Evolutionary conservation across 1,140 invertebrate species (phyloP).

Genomic region (Brachionus rotundiformis): DNA sequence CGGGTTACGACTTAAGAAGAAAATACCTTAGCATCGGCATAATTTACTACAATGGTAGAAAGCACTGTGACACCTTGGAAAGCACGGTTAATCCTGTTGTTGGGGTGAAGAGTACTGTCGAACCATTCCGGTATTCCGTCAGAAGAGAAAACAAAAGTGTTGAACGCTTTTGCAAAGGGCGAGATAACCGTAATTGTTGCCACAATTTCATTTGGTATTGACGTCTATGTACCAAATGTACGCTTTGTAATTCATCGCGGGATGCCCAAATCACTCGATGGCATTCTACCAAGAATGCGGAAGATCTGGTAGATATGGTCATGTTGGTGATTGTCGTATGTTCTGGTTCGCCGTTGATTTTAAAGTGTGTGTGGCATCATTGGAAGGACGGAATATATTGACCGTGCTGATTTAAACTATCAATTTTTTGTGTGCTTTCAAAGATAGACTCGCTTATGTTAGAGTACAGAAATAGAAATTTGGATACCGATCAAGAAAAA

Average conservation of each 20-base stretch:
- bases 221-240: constrained; percentile 66
- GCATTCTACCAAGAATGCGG: background rate
- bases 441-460: background rate
- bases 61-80: constrained; percentile 81
- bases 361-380: background rate
- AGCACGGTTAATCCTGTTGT: constrained; percentile 20
- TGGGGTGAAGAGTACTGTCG: constrained; percentile 68
- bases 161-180: constrained; percentile 76
- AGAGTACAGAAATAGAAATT: background rate
- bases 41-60: constrained; percentile 65
- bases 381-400: background rate
- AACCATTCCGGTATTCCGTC: constrained; percentile 88
- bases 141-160: constrained; percentile 71
- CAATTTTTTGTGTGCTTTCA: background rate
- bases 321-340: background rate
- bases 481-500: background rate
- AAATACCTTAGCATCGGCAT: constrained; percentile 67
- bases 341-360: background rate
- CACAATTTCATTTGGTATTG: constrained; percentile 66
- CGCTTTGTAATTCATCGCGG: constrained; percentile 62
- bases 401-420: background rate
- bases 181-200: constrained; percentile 58
- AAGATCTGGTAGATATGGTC: background rate
- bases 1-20: constrained; percentile 70
- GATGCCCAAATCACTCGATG: background rate